These are phyloP conservation scores for Argyresthia goedartella DNA, from an alignment of 2,888 invertebrate genomes.

Conservation along the genomic window DNA sequence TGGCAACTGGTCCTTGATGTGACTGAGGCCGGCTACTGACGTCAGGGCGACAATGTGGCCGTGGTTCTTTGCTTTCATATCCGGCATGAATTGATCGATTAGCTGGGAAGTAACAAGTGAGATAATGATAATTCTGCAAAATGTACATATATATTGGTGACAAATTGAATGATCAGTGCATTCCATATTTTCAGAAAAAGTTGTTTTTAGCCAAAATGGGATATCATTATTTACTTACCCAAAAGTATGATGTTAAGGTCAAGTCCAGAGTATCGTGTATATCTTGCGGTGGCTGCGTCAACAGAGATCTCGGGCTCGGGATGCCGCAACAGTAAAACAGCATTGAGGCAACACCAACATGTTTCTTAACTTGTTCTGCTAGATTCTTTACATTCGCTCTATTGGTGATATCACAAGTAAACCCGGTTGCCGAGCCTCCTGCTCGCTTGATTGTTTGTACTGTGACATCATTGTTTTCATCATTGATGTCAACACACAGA, in stretches of 20 bases:
- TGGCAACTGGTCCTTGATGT: slow-evolving; percentile 70
- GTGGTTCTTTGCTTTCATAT: slow-evolving; percentile 68
- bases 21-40: slow-evolving; percentile 74
- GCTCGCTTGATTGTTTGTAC: slow-evolving; percentile 51
- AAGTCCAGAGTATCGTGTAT: slow-evolving; percentile 69
- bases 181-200: too few species aligned
- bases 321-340: slow-evolving; percentile 75
- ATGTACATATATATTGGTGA: too few species aligned
- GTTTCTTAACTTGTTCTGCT: slow-evolving; percentile 52
- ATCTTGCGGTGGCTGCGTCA: slow-evolving; percentile 59
- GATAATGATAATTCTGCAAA: too few species aligned
- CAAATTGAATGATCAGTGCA: too few species aligned
- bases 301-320: slow-evolving; percentile 69
- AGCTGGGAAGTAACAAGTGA: slow-evolving; percentile 56
- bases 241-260: slow-evolving; percentile 73
- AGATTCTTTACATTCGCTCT: slow-evolving; percentile 57
- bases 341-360: slow-evolving; percentile 72
- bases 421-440: slow-evolving; percentile 59
- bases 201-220: too few species aligned
- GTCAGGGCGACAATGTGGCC: slow-evolving; percentile 75
- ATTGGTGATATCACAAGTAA: slow-evolving; percentile 70
- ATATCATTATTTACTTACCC: slow-evolving; percentile 45
- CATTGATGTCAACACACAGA: slow-evolving; percentile 76
- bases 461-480: slow-evolving; percentile 56
- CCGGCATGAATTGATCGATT: slow-evolving; percentile 70